Conservation (phyloP, 1,140 invertebrate genomes). For the Halyomorpha halys region DNA sequence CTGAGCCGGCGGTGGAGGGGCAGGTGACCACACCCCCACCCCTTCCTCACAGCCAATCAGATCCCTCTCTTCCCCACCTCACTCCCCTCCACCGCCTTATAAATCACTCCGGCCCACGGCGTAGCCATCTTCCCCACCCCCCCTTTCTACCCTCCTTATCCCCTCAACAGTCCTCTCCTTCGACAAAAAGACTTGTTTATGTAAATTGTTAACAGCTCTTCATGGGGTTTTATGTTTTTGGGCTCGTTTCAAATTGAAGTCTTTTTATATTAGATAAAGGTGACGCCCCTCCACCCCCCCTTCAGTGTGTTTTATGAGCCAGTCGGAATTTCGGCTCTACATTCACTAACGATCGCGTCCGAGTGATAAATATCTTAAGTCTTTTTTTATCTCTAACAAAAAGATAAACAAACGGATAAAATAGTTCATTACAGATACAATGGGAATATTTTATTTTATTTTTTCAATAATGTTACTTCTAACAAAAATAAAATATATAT, state of each 20-base stretch:
- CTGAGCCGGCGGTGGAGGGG: slow-evolving; percentile 7
- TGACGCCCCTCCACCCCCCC: slow-evolving; percentile 7
- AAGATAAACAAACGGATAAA: too few species aligned
- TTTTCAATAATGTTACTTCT: too few species aligned
- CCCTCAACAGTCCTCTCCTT: background rate
- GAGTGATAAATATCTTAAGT: slow-evolving; percentile 8
- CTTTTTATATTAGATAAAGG: slow-evolving; percentile 18
- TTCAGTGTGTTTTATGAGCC: slow-evolving; percentile 16
- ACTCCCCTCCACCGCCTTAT: slow-evolving; percentile 6
- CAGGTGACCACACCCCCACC: slow-evolving; percentile 8
- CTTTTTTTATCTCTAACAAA: slow-evolving; percentile 3
- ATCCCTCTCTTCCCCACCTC: background rate
- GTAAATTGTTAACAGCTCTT: slow-evolving; percentile 19
- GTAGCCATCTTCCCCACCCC: slow-evolving; percentile 15
- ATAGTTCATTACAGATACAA: too few species aligned
- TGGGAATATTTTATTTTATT: too few species aligned
- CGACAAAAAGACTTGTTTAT: slow-evolving; percentile 18
- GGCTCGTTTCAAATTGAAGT: slow-evolving; percentile 18
- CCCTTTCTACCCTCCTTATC: background rate
- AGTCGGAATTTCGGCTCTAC: slow-evolving; percentile 4
- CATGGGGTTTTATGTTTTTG: slow-evolving; percentile 18
- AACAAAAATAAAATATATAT: too few species aligned
- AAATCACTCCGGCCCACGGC: background rate
- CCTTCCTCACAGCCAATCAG: background rate
- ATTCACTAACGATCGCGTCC: slow-evolving; percentile 6